phyloP scores from a whole-genome alignment of 2,888 invertebrate genomes.

The Macrophya alboannulata region DNA sequence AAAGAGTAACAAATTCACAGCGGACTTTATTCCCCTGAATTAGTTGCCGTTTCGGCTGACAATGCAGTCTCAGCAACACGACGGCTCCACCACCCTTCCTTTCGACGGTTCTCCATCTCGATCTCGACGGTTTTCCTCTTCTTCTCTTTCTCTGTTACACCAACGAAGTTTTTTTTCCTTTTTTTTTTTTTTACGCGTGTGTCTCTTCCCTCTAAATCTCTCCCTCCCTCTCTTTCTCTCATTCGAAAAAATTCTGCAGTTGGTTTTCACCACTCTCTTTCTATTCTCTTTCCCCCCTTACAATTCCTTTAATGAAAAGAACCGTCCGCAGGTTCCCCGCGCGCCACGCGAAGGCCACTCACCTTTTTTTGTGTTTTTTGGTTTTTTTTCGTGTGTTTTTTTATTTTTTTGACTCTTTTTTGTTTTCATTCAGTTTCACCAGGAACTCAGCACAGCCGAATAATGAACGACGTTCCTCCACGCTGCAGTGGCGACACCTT shows the following conservation, averaged over 20 bases:
- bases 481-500: constrained; percentile 25
- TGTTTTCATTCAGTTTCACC: constrained; percentile 40
- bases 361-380: background rate
- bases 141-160: background rate
- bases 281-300: constrained; percentile 50
- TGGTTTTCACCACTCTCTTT: constrained; percentile 4
- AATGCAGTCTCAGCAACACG: constrained; percentile 66
- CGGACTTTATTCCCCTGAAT: constrained; percentile 64
- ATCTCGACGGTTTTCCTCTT: constrained; percentile 54
- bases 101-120: constrained; percentile 62
- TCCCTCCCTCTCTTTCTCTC: background rate
- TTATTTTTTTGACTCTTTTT: background rate
- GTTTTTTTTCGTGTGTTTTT: background rate
- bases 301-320: constrained; percentile 61
- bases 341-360: constrained; percentile 39
- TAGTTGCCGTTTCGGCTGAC: constrained; percentile 69
- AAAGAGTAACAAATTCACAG: constrained; percentile 38
- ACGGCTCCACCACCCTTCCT: constrained; percentile 58
- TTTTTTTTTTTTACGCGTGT: background rate
- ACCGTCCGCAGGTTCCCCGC: constrained; percentile 36
- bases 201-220: background rate
- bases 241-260: constrained; percentile 18
- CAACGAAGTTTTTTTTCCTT: background rate
- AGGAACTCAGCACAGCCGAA: constrained; percentile 24
- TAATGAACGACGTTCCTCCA: constrained; percentile 21